Base-by-base conservation (phyloP, 2,113 vertebrate genomes). In the Pithys albifrons region DNA sequence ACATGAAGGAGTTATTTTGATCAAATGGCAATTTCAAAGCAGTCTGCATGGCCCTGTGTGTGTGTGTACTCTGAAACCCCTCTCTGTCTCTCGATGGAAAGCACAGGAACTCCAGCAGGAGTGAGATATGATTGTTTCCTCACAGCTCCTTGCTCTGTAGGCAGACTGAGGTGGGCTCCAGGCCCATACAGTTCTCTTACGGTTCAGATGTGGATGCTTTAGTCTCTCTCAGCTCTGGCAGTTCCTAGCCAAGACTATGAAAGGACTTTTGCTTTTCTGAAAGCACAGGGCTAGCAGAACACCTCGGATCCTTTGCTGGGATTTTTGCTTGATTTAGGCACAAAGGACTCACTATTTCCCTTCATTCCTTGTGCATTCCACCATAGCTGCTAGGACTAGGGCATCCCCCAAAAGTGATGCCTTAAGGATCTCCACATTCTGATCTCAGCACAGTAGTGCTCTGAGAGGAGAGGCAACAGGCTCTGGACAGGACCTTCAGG, bases 141-240 rank as follows among this genome's bases (percentile, higher is more conserved):
- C 35, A 35, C 31, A 58, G 59, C 5, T 52, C 48, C 77, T 66
- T 33, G n/a, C 27, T 49, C 35, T 73, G 46, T 2, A 35, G 29
- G 31, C 64, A 59, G 27, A 9, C 6, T 4, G 24, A 57, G 51
- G 25, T 8, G 12, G 10, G 35, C 25, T 59, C 19, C 65, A 77
- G 43, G 51, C 12, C 33, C 3, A 0, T 3, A 11, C 1, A 3
- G 45, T 46, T 64, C n/a, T 43, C 39, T 71, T 27, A 25, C 2
- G 1, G n/a, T 35, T 78, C 61, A 54, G 19, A 55, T 45, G 10
- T 7, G 4, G 23, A 10, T 41, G 22, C 37, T 66, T 77, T 16
- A 45, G n/a, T 14, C 31, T 76, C n/a, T 65, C 31, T 11, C 27
- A 39, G 33, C 17, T 12, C 59, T 46, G 13, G 22, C 7, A 85